These are phyloP conservation scores for Notothenia coriiceps DNA, from an alignment of 2,113 vertebrate genomes.

Conservation along the genomic window DNA sequence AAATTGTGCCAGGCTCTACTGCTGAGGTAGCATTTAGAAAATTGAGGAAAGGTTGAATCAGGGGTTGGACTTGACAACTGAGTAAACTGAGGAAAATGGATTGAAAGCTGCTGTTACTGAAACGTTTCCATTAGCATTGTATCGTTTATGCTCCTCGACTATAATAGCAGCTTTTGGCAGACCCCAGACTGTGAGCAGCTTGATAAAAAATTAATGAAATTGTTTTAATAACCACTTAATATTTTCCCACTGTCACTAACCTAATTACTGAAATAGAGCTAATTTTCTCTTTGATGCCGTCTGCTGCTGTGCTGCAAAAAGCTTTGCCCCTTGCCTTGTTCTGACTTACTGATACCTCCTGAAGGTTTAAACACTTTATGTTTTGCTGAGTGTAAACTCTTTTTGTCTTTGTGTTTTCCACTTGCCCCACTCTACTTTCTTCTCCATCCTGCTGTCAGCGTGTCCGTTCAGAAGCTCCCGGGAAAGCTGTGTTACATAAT, in stretches of 20 bases:
- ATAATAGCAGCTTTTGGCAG: conserved; percentile 10
- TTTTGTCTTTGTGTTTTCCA: conserved; percentile 28
- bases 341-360: conserved; percentile 7
- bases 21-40: background rate
- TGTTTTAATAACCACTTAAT: background rate
- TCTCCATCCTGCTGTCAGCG: conserved; percentile 77
- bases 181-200: conserved; percentile 11
- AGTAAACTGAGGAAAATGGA: background rate
- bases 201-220: background rate
- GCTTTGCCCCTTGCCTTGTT: background rate
- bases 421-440: conserved; percentile 38
- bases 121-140: background rate
- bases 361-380: conserved; percentile 12
- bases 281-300: background rate
- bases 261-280: no score
- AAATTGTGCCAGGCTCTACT: background rate
- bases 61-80: background rate
- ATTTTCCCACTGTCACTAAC: background rate
- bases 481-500: conserved; percentile 91
- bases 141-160: background rate
- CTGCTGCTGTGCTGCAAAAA: background rate
- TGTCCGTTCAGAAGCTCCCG: conserved; percentile 90
- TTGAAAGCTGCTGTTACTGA: background rate
- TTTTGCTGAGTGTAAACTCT: conserved; percentile 18
- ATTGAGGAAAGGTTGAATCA: conserved; percentile 1